These are phyloP conservation scores for Adoxophyes honmai DNA, from an alignment of 1,140 invertebrate genomes.

Conservation along the genomic window DNA sequence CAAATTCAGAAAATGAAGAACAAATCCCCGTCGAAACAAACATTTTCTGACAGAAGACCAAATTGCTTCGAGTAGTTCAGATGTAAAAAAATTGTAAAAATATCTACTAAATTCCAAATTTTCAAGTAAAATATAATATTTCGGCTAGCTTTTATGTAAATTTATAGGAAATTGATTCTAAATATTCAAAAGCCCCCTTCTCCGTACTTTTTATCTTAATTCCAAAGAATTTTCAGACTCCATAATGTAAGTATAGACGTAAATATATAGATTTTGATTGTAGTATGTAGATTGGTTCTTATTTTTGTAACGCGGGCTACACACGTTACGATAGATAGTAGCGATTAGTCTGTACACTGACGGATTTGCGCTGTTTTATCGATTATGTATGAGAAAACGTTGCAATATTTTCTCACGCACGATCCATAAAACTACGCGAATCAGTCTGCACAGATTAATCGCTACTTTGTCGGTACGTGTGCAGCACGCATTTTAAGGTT, in stretches of 20 bases:
- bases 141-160: not conserved
- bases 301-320: too few relatives aligned
- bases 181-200: conserved; percentile 29
- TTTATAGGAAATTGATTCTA: conserved; percentile 14
- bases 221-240: conserved; percentile 1
- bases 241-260: conserved; percentile 41
- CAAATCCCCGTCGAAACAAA: conserved; percentile 28
- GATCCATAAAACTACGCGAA: too few relatives aligned
- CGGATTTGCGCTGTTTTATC: too few relatives aligned
- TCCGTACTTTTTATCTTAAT: conserved; percentile 19
- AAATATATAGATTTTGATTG: too few relatives aligned
- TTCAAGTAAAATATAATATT: conserved; percentile 26
- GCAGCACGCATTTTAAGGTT: too few relatives aligned
- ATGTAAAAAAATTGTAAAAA: conserved; percentile 35
- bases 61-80: conserved; percentile 31
- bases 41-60: conserved; percentile 37
- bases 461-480: too few relatives aligned
- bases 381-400: too few relatives aligned
- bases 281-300: too few relatives aligned
- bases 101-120: conserved; percentile 24
- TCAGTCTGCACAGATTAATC: too few relatives aligned
- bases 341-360: too few relatives aligned
- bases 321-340: too few relatives aligned
- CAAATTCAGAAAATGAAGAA: conserved; percentile 24
- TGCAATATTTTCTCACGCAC: too few relatives aligned